Base-by-base conservation (phyloP, 2,113 vertebrate genomes). In the Sardina pilchardus region DNA sequence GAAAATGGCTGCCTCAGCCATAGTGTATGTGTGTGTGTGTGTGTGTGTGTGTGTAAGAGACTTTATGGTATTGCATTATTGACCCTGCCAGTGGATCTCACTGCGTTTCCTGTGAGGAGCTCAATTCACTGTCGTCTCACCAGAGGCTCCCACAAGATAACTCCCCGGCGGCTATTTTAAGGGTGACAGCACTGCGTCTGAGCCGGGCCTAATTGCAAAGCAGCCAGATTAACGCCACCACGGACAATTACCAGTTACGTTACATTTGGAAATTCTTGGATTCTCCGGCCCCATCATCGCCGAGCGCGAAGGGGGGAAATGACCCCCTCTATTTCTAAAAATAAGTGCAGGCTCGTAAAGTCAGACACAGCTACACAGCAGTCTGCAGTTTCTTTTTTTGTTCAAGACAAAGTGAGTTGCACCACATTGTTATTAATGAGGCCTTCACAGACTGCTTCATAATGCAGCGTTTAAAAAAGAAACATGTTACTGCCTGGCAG, bases 61-160 rank as follows among this genome's bases (percentile, higher is more conserved):
- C 80, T 81, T 17, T 16, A 24, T 81, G 50, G 78, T 82, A 86
- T 81, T 86, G 75, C 85, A 86, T 34, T 24, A 71, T 34, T 45
- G 21, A 63, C 81, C 67, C 81, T 71, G 39, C 0, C 85, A 78
- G 71, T 16, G 12, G 71, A n/a, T 30, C 85, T 4, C 17, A 43
- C 56, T 88, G 83, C 26, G 83, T 82, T 87, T 90, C 87, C 87
- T 84, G 82, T 81, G 80, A 36, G 48, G 78, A 42, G 24, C 83
- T 86, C 78, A 26, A 85, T 71, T 30, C 63, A 14, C 71, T 78
- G 63, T 8, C 71, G 16, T 36, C 30, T 17, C 71, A 78, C 30
- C 30, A 78, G 30, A 4, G 30, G 26, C 12, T 34, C 30, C 30
- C 17, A 16, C 30, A 34, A 78, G 71, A 78, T 78, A 78, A 36